A percentile compares a stretch with the other conserved stretches of the same genome.
Conservation (phyloP, 2,888 invertebrate species). For the Platynereis dumerilii region DNA sequence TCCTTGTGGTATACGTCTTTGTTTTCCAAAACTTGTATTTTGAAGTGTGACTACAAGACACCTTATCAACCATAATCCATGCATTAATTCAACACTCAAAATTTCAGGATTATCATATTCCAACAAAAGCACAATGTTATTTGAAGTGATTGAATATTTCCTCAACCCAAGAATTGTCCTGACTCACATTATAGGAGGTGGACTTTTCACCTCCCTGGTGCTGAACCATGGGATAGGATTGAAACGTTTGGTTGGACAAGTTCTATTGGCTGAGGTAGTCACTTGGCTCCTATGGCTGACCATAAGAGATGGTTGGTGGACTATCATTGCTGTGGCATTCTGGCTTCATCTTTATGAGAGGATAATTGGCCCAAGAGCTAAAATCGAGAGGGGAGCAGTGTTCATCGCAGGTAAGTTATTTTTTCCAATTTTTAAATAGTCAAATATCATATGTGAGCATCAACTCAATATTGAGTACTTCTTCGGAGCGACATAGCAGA, state of each 20-base stretch:
- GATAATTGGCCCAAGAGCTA: slow-evolving; percentile 1
- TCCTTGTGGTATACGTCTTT: no score
- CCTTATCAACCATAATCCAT: no score
- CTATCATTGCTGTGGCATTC: slow-evolving; percentile 8
- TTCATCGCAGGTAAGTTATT: slow-evolving; percentile 6
- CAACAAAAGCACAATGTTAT: slow-evolving; percentile 6
- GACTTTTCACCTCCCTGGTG: neutral
- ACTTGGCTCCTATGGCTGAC: slow-evolving; percentile 2
- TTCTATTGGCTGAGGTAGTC: neutral
- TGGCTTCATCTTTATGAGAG: slow-evolving; percentile 9
- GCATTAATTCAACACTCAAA: no score
- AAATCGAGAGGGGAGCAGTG: neutral
- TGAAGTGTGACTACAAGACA: no score
- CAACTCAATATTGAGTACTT: no score
- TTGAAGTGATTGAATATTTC: slow-evolving; percentile 10
- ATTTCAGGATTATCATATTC: no score
- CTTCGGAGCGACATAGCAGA: no score
- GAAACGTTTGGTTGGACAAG: neutral
- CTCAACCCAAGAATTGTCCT: neutral
- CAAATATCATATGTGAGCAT: no score
- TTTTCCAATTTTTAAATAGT: no score
- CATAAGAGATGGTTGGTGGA: slow-evolving; percentile 3
- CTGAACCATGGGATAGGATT: neutral
- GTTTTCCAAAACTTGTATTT: no score
- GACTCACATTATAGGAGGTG: neutral